Evolutionary conservation across 1,140 invertebrate genomes (phyloP).

Genomic region (Drosophila sucinea): DNA sequence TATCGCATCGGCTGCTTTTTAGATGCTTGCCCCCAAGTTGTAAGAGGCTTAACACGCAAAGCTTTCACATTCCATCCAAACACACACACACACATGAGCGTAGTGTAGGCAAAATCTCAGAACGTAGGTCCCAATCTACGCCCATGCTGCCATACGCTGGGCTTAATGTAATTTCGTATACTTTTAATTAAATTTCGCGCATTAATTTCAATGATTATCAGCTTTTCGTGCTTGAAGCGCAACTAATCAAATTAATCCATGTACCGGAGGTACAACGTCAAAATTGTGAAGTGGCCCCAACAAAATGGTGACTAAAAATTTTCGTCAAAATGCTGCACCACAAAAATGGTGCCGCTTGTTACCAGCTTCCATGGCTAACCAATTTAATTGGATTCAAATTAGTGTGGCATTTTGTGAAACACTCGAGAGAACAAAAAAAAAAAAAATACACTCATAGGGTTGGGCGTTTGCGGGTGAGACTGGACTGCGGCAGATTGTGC

Average conservation of each 20-base stretch:
- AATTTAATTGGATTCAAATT: slow-evolving; percentile 68
- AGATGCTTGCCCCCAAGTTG: slow-evolving; percentile 21
- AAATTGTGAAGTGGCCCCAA: neutral
- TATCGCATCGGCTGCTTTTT: slow-evolving; percentile 23
- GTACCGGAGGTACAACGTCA: neutral
- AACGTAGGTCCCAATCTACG: neutral
- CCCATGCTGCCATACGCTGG: slow-evolving; percentile 29
- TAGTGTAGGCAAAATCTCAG: neutral
- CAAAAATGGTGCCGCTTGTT: slow-evolving; percentile 28
- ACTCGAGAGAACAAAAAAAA: neutral
- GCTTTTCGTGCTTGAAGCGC: slow-evolving; percentile 3
- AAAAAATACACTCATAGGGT: neutral
- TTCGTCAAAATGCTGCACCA: slow-evolving; percentile 37
- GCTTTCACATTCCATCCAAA: slow-evolving; percentile 35
- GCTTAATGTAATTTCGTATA: slow-evolving; percentile 70
- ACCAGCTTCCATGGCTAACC: slow-evolving; percentile 37
- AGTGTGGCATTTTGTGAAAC: slow-evolving; percentile 25
- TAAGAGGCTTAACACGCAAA: slow-evolving; percentile 66
- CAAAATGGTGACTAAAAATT: slow-evolving; percentile 4
- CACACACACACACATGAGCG: slow-evolving; percentile 29
- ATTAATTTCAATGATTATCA: slow-evolving; percentile 51
- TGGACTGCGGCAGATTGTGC: too few species aligned
- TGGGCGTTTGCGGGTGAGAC: neutral
- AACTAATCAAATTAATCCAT: slow-evolving; percentile 21
- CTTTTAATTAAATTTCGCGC: slow-evolving; percentile 73